phyloP scores from a whole-genome alignment of 2,113 vertebrate genomes.

The Acinonyx jubatus region DNA sequence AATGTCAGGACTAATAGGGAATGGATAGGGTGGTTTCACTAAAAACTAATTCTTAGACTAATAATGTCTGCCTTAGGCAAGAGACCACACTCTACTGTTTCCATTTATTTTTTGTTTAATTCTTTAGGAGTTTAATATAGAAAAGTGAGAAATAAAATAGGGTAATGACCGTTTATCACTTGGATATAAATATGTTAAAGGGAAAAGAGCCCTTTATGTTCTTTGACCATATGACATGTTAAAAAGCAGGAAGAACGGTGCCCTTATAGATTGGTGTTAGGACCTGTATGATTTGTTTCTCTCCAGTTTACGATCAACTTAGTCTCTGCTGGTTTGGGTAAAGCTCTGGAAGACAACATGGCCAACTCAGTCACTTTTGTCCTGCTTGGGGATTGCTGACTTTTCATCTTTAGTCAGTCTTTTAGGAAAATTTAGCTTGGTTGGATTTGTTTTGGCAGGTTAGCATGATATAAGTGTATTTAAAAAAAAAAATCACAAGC shows the following conservation, averaged over 20 bases:
- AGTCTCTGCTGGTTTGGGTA: not conserved
- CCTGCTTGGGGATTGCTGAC: not conserved
- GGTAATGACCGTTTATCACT: not conserved
- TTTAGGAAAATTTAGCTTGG: constrained; percentile 40
- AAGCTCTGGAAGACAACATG: not conserved
- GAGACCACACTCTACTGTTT: not conserved
- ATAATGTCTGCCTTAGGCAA: not conserved
- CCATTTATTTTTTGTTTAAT: not conserved
- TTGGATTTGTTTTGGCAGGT: constrained; percentile 40
- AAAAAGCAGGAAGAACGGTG: not conserved
- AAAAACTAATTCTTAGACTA: not conserved
- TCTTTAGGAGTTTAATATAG: constrained; percentile 13
- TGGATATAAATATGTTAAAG: not conserved
- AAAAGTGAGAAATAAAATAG: constrained; percentile 6
- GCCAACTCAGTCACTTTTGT: not conserved
- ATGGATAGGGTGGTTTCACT: not conserved
- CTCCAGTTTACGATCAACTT: not conserved
- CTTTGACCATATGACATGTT: not conserved
- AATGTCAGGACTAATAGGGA: not conserved
- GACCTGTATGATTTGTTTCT: not conserved
- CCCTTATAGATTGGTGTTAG: not conserved
- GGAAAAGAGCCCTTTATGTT: not conserved
- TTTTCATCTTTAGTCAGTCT: constrained; percentile 32
- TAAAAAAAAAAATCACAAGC: not conserved
- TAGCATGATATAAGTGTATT: constrained; percentile 27